Conservation (phyloP, 2,888 invertebrate genomes). For the Acrobasis repandana region DNA sequence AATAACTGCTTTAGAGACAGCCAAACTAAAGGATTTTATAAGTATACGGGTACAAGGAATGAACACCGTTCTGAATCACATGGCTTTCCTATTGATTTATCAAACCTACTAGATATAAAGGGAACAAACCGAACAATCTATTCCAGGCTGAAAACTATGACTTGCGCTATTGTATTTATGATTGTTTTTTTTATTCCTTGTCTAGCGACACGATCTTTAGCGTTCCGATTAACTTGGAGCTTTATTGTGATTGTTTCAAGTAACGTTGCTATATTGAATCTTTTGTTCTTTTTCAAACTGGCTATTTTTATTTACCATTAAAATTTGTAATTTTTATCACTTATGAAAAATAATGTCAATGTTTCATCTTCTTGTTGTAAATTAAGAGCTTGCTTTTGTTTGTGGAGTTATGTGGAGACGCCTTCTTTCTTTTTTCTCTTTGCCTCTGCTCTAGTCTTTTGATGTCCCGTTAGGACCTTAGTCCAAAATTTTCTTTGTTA, state of each 20-base stretch:
- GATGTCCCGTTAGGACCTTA: too few species aligned
- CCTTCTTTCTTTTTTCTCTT: too few species aligned
- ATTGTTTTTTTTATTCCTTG: conserved; percentile 74
- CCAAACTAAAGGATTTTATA: too few species aligned
- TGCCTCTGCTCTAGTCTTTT: too few species aligned
- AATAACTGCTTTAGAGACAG: too few species aligned
- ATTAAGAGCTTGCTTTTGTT: too few species aligned
- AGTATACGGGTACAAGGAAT: background rate
- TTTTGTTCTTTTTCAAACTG: conserved; percentile 19
- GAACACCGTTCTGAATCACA: background rate
- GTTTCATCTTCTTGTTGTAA: too few species aligned
- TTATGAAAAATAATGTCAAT: too few species aligned
- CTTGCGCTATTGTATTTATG: conserved; percentile 78
- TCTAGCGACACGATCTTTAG: conserved; percentile 81
- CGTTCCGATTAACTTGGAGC: conserved; percentile 79
- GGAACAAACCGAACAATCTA: conserved; percentile 52
- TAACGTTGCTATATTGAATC: conserved; percentile 62
- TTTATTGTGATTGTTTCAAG: conserved; percentile 79
- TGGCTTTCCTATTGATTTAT: too few species aligned
- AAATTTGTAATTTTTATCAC: too few species aligned
- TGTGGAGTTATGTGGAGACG: too few species aligned
- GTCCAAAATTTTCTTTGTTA: too few species aligned
- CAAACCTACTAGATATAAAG: background rate
- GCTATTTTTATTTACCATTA: background rate
- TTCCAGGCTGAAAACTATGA: conserved; percentile 74